Base-by-base conservation (phyloP, 1,140 invertebrate genomes). In the Leptopilina boulardi region DNA sequence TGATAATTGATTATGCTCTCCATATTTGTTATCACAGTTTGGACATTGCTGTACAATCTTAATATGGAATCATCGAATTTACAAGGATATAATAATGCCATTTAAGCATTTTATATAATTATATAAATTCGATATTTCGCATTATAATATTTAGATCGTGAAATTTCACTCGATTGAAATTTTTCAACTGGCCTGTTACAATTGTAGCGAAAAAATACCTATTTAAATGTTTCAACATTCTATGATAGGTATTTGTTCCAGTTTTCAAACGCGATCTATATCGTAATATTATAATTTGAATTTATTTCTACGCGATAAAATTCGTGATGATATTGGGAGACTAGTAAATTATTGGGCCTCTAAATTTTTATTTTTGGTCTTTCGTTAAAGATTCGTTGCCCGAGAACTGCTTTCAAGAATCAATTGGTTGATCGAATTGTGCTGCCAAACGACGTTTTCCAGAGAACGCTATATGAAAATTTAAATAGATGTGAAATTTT, bases 381-480 rank as follows among this genome's bases (percentile, higher is more conserved):
- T 11, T 44, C 21, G 56, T 54, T 21, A 0, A 19, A 34, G 6
- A 42, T 30, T 26, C 19, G 30, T 42, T 21, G n/a, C 44, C n/a
- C 76, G 41, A 26, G 34, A 8, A 41, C 1, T 10, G 70, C 4
- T 8, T 80, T 84, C 75, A 89, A 42, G 84, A 85, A 76, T 91
- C 86, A 56, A 90, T 87, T 11, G 88, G 89, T 42, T 89, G 88
- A 78, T 88, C 88, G 77, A 91, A 91, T 54, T 91, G 91, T 15
- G 91, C 91, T 73, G 89, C 90, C 34, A 91, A 78, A 44, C 89
- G 89, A 78, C 89, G 87, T 80, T 91, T 91, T 13, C 86, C 86
- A 56, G 83, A 81, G 47, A 85, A 86, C 74, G 85, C 88, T 89
- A 72, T 38, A 86, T 84, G 76, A 71, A 41, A 70, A 78, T 78